Percentiles rank a stretch among this genome's conserved stretches.
phyloP scores from a whole-genome alignment of 2,113 vertebrate genomes.

The Siniperca chuatsi region DNA sequence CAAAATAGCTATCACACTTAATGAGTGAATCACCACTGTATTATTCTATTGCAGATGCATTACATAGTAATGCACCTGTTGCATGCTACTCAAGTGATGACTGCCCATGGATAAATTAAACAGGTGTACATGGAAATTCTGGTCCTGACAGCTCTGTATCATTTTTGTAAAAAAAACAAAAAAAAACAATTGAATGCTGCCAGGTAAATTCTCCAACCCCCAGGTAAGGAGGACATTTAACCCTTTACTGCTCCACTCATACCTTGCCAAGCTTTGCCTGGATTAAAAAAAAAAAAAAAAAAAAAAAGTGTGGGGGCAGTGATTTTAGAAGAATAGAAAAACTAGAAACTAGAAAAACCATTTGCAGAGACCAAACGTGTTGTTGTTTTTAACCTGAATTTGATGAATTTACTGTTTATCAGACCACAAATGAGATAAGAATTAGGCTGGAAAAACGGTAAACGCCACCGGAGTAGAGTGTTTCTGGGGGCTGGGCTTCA shows the following conservation, averaged over 20 bases:
- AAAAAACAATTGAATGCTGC: background rate
- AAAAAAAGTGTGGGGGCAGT: background rate
- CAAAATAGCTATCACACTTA: background rate
- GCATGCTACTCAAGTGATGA: background rate
- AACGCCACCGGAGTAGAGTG: too few species aligned
- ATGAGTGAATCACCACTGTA: background rate
- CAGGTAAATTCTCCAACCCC: background rate
- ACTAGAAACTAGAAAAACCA: too few species aligned
- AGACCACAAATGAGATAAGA: too few species aligned
- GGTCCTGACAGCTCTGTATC: background rate
- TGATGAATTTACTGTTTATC: too few species aligned
- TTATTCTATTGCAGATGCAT: background rate
- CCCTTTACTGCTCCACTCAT: background rate
- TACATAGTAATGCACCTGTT: background rate
- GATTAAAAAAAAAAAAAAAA: too few species aligned
- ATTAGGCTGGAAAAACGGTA: too few species aligned
- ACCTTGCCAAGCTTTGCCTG: background rate
- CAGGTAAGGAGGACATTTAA: background rate
- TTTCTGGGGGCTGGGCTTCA: too few species aligned
- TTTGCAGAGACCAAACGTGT: too few species aligned
- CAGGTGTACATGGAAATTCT: background rate
- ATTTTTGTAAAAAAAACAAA: background rate
- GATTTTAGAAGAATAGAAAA: slow-evolving; percentile 37
- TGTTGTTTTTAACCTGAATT: too few species aligned
- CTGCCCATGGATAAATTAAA: background rate